Conservation (phyloP, 2,113 vertebrate genomes). For the Semnornis frantzii region DNA sequence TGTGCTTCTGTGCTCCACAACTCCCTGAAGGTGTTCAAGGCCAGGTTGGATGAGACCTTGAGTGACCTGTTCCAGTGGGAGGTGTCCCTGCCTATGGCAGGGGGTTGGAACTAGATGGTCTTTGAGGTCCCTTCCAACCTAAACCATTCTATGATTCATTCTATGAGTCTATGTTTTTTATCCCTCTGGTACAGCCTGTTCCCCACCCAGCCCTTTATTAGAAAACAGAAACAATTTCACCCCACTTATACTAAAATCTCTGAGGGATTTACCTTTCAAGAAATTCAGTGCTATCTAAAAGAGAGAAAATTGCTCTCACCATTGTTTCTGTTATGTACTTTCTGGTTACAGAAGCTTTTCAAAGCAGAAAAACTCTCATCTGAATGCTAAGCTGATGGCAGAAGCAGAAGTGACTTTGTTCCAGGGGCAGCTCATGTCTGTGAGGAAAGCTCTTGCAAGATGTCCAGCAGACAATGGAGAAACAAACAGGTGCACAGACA, state of each 20-base stretch:
- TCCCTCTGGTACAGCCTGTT: neutral
- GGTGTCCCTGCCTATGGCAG: too few relatives aligned
- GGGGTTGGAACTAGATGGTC: too few relatives aligned
- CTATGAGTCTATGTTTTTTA: too few relatives aligned
- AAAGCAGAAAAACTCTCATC: conserved; percentile 56
- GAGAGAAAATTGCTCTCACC: neutral
- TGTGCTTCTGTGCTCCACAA: too few relatives aligned
- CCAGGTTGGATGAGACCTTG: too few relatives aligned
- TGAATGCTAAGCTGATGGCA: conserved; percentile 65
- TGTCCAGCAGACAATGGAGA: conserved; percentile 59
- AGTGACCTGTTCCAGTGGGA: too few relatives aligned
- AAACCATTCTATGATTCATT: too few relatives aligned
- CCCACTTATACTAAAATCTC: neutral
- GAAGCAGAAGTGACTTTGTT: conserved; percentile 69
- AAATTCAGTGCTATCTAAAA: neutral
- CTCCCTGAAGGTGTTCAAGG: too few relatives aligned
- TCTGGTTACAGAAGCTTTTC: conserved; percentile 69
- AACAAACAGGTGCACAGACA: conserved; percentile 63
- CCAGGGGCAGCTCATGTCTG: conserved; percentile 68
- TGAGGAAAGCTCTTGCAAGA: conserved; percentile 59
- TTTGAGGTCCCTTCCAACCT: too few relatives aligned
- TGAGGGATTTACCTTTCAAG: neutral
- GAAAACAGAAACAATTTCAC: neutral
- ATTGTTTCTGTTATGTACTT: neutral
- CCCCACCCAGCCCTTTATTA: neutral